These are phyloP conservation scores for Druon quercuslanigerum DNA, from an alignment of 1,140 invertebrate genomes.

Conservation along the genomic window DNA sequence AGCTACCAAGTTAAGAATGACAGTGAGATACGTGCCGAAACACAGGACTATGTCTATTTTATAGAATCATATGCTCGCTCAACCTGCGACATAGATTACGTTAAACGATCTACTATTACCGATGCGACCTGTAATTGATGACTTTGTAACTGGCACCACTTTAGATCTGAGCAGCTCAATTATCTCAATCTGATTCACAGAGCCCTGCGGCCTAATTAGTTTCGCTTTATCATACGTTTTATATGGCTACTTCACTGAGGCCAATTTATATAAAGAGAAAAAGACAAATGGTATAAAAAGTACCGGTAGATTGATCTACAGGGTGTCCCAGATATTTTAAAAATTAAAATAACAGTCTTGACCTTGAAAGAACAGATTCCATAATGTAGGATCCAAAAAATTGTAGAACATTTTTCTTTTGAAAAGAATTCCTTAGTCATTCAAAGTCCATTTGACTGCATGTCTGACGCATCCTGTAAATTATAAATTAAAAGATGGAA, in stretches of 20 bases:
- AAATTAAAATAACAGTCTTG: too few relatives aligned
- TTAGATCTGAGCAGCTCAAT: constrained; percentile 26
- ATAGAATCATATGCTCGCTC: not conserved
- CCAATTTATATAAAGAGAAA: constrained; percentile 16
- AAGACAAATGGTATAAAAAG: constrained; percentile 1
- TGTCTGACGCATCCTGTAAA: too few relatives aligned
- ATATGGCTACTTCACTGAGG: constrained; percentile 4
- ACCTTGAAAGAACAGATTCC: too few relatives aligned
- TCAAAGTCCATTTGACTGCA: too few relatives aligned
- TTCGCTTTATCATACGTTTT: constrained; percentile 21
- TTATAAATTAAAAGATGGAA: not conserved
- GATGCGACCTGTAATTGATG: constrained; percentile 29
- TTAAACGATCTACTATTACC: constrained; percentile 23
- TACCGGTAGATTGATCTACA: too few relatives aligned
- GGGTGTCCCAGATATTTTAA: too few relatives aligned
- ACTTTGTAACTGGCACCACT: constrained; percentile 25
- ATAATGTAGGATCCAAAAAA: too few relatives aligned
- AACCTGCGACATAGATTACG: constrained; percentile 17
- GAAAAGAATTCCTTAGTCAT: too few relatives aligned
- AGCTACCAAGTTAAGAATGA: not conserved
- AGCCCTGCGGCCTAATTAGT: constrained; percentile 29
- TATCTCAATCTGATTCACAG: constrained; percentile 28
- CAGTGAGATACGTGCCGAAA: not conserved
- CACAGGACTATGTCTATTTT: too few relatives aligned
- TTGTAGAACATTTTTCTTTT: too few relatives aligned